Evolutionary conservation across 2,888 invertebrate genomes (phyloP).

Genomic region (Incurvaria masculella): DNA sequence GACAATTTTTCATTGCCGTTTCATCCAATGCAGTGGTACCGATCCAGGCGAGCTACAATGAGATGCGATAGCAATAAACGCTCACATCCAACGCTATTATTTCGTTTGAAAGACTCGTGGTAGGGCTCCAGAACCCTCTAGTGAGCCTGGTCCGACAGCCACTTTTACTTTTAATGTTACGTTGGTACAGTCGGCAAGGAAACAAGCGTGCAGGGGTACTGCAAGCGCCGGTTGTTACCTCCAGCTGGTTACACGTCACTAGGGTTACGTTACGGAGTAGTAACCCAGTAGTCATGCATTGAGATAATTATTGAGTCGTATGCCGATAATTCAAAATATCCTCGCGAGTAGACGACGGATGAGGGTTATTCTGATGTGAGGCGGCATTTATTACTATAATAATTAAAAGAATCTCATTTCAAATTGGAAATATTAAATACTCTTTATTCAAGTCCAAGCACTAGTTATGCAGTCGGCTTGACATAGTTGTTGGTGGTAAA

Average conservation of each 20-base stretch:
- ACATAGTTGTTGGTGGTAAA: too few relatives aligned
- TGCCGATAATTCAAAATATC: conserved; percentile 6
- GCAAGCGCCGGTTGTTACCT: background rate
- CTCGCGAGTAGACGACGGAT: conserved; percentile 13
- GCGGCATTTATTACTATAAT: background rate
- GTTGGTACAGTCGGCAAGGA: background rate
- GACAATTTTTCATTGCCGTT: too few relatives aligned
- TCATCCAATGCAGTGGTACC: too few relatives aligned
- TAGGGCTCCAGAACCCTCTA: too few relatives aligned
- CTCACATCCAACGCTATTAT: too few relatives aligned
- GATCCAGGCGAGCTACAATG: too few relatives aligned
- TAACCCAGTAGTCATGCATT: background rate
- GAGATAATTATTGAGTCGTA: conserved; percentile 6
- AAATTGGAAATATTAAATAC: too few relatives aligned
- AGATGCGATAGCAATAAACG: too few relatives aligned
- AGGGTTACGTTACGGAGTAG: background rate
- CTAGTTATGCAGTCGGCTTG: too few relatives aligned
- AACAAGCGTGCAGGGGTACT: background rate
- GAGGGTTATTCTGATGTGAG: conserved; percentile 17
- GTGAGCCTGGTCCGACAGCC: too few relatives aligned
- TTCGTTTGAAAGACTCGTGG: too few relatives aligned
- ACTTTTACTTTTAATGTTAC: background rate
- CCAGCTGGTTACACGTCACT: background rate
- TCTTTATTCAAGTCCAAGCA: too few relatives aligned
- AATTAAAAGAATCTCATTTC: conserved; percentile 11